These are phyloP conservation scores for Charaxes varanes DNA, from an alignment of 1,140 invertebrate species.

Conservation along the genomic window DNA sequence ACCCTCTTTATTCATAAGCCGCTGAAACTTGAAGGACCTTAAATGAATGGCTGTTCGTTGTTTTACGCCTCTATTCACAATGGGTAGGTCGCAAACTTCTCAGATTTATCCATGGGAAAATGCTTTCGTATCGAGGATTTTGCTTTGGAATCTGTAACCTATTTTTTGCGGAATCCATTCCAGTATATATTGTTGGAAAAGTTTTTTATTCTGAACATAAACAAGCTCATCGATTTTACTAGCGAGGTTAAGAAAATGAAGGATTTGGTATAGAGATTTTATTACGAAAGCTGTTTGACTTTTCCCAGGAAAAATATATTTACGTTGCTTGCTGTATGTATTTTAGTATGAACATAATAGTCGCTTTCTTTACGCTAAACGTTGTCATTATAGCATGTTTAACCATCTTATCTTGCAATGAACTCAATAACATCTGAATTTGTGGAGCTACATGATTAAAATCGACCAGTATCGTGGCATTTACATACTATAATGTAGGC, in stretches of 20 bases:
- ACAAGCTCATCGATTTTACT: conserved; percentile 13
- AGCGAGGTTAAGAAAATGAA: conserved; percentile 1
- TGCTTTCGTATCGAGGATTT: conserved; percentile 33
- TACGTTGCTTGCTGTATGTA: neutral
- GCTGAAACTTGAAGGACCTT: conserved; percentile 61
- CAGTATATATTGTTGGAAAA: conserved; percentile 6
- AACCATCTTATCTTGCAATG: too few species aligned
- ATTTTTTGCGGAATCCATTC: conserved; percentile 13
- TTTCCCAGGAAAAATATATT: neutral
- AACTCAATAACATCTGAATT: too few species aligned
- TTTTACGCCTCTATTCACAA: conserved; percentile 70
- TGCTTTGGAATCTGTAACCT: conserved; percentile 25
- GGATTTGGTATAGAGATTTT: neutral
- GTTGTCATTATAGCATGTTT: too few species aligned
- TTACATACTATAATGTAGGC: too few species aligned
- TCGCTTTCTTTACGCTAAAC: too few species aligned
- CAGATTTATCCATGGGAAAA: conserved; percentile 54
- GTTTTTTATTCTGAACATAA: conserved; percentile 14
- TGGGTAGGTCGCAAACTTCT: conserved; percentile 56
- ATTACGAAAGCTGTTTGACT: conserved; percentile 1
- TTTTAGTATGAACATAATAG: too few species aligned
- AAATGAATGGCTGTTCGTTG: conserved; percentile 70
- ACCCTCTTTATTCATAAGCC: conserved; percentile 68
- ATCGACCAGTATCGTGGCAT: too few species aligned
- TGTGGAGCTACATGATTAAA: too few species aligned